Base-by-base conservation (phyloP, 2,113 vertebrate species). In the Cavia porcellus region DNA sequence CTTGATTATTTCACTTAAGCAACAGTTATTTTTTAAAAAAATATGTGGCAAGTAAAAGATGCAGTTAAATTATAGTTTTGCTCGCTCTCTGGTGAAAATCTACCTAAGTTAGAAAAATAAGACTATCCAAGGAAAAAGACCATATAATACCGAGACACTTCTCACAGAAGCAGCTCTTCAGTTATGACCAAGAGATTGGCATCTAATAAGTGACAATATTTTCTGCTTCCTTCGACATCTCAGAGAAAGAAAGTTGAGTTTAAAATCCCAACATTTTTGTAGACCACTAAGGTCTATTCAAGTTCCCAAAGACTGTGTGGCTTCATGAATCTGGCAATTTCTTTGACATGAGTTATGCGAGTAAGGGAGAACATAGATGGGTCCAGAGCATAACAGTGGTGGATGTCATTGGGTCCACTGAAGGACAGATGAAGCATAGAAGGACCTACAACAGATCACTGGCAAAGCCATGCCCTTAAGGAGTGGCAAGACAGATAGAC, bases 291-390 rank as follows among this genome's bases (percentile, higher is more conserved):
- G 24, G 64, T 91, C 66, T 8, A 57, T 64, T 52, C 45, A 59
- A 7, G 64, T 57, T 95, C 77, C 72, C 86, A 90, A 90, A 92
- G 70, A 89, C 50, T 35, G 14, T 8, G 13, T 87, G 38, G 14
- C 3, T 70, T 62, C 22, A 90, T 61, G 62, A 95, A 92, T 25
- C 42, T 82, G 22, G 83, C 61, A 66, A 85, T 84, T 81, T 96
- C 95, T 85, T 92, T 89, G 68, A 94, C 59, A 38, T 17, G 55
- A 15, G 90, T 77, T 95, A 59, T 57, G 81, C 86, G 93, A 92
- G 79, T 98, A 97, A 93, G 64, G 3, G 30, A 98, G 81, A 35
- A 79, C 96, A 95, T 22, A 94, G 91, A 95, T 97, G 81, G 52
- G 86, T 45, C 98, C 11, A 59, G 90, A 47, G 97, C 98, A 47